Evolutionary conservation across 2,113 vertebrate genomes (phyloP), one percentile per base, ranked within the genome.

Genomic region (Paracanthobrama guichenoti): DNA sequence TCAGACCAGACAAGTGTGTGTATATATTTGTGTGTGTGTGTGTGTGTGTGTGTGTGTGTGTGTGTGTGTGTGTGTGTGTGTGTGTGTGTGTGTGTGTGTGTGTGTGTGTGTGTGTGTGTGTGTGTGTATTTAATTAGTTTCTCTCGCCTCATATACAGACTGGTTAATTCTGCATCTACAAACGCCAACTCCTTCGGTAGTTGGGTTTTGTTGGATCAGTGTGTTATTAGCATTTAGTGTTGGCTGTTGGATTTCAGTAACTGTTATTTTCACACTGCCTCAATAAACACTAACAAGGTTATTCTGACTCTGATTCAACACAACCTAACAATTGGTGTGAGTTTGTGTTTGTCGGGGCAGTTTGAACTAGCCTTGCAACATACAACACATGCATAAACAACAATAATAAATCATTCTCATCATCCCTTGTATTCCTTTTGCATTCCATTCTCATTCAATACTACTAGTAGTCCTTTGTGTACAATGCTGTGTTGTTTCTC

Each of bases 401-500:
- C 5, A 10, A 71, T 16, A 53, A 35, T 71, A 67, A 67, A 64
- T 46, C 42, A 35, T 39, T 55, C 11, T 57, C 10, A 62, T 60
- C 20, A 62, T 79, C 22, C 35, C 11, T 20, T 55, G 18, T 81
- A n/a, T 39, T n/a, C 1, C 13, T 50, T 71, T 82, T 39, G 20
- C 80, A 16, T 22, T 80, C 22, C 39, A 28, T 44, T 46, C 31
- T 79, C 16, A 55, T 81, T 67, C 72, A 76, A 50, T 46, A 57
- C 57, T 28, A 28, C 22, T 42, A 82, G 62, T 75, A 44, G 16
- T 69, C 18, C 42, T 50, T 85, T 62, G 66, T 75, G 26, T 50
- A 73, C 69, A 80, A 39, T 64, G 50, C 76, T 13, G 39, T 62
- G 53, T 76, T 76, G 79, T 75, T 74, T 74, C 35, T 67, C 71